Evolutionary conservation across 2,797 vertebrate genomes (phyloP), one percentile per base, ranked within the genome.

Genomic region (Molossus alvarezi): DNA sequence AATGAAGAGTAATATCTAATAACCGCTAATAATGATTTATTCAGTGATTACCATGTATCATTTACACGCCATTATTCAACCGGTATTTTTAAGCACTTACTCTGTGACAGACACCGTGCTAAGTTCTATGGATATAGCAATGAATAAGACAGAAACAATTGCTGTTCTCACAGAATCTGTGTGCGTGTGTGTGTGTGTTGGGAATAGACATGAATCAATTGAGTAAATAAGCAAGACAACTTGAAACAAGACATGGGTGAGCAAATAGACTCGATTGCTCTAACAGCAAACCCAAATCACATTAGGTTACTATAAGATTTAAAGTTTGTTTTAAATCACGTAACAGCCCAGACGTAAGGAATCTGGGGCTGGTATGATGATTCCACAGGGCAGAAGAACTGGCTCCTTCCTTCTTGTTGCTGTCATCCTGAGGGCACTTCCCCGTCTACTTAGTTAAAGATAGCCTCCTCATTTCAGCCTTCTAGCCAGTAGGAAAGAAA

Each of bases 191-290:
- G 2, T 37, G 27, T 58, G 53, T 27, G 12, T n/a, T 67, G 58
- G 33, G 27, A 91, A 90, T 41, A 76, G 73, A 80, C 20, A 72
- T 2, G 55, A 64, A n/a, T 69, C 29, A 64, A 89, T 27, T 67
- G 87, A 94, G 83, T 87, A 76, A 94, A 69, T 57, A 9, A 93
- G n/a, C 58, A 60, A 60, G 25, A 88, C 57, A 62, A 53, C 11
- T 86, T 77, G 27, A 75, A 64, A 92, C 41, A 76, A 6, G 6
- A 60, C 64, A 75, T 13, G 64, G 41, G 37, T 88, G 37, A 94
- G 29, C 23, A 79, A 91, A 84, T 6, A 65, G 57, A 29, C 5
- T 73, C 73, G 60, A 81, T 5, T n/a, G 17, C 20, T 73, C 1
- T 41, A 73, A 79, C 18, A 90, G 64, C 77, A 85, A 37, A 33